These are phyloP conservation scores for Sphaeramia orbicularis DNA, from an alignment of 2,797 vertebrate species.

Conservation along the genomic window DNA sequence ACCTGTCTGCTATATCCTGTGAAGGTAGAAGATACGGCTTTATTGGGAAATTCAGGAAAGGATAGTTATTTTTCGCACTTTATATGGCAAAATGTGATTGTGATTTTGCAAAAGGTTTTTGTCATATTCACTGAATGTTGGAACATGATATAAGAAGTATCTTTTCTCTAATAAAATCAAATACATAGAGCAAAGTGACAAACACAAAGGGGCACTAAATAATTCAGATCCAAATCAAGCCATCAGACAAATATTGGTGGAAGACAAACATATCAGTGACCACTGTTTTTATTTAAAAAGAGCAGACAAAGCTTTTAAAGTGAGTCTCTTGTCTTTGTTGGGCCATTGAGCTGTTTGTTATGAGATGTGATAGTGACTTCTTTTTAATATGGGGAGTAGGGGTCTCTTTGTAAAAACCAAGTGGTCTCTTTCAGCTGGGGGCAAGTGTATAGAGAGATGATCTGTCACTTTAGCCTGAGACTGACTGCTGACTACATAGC, in stretches of 20 bases:
- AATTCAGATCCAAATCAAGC: slow-evolving; percentile 60
- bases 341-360: slow-evolving; percentile 72
- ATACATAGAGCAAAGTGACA: slow-evolving; percentile 59
- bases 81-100: slow-evolving; percentile 53
- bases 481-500: slow-evolving; percentile 81
- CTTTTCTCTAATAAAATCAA: slow-evolving; percentile 50
- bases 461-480: slow-evolving; percentile 80
- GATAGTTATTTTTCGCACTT: slow-evolving; percentile 58
- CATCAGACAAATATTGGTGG: slow-evolving; percentile 34
- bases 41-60: slow-evolving; percentile 66
- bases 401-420: slow-evolving; percentile 82
- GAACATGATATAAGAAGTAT: slow-evolving; percentile 54
- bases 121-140: slow-evolving; percentile 50
- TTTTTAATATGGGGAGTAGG: slow-evolving; percentile 72
- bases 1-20: slow-evolving; percentile 65
- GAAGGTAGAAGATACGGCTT: slow-evolving; percentile 68
- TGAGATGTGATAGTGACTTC: slow-evolving; percentile 74
- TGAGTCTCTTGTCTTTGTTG: slow-evolving; percentile 57
- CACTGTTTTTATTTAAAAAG: slow-evolving; percentile 65
- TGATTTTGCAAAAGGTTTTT: slow-evolving; percentile 48
- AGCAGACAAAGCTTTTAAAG: slow-evolving; percentile 54
- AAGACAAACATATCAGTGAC: slow-evolving; percentile 33
- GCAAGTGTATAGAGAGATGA: slow-evolving; percentile 75
- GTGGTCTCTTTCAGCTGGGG: slow-evolving; percentile 80
- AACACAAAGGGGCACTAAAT: slow-evolving; percentile 63